phyloP scores from a whole-genome alignment of 2,888 invertebrate species.

The Sarcophaga rosellei region DNA sequence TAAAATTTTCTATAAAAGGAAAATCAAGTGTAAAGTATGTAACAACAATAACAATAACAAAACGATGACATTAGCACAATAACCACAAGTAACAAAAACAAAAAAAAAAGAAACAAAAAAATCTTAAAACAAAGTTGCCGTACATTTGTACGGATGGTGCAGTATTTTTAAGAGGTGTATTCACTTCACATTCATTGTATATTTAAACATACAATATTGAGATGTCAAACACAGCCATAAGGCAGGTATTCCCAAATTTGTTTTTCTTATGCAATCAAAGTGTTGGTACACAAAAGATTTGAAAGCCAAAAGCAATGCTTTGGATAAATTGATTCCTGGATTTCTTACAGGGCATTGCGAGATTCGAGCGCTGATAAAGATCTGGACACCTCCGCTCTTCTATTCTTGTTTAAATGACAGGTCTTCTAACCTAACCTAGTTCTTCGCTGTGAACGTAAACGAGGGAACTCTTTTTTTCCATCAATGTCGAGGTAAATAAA shows the following conservation, averaged over 20 bases:
- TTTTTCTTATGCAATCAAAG: too few species aligned
- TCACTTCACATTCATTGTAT: conserved; percentile 12
- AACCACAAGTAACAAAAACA: neutral
- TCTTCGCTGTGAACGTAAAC: too few species aligned
- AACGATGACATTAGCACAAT: conserved; percentile 5
- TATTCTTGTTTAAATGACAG: too few species aligned
- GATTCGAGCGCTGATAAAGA: too few species aligned
- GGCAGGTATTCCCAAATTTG: neutral
- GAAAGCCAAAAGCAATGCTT: too few species aligned
- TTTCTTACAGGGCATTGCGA: too few species aligned
- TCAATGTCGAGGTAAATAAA: too few species aligned
- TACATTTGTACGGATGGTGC: neutral
- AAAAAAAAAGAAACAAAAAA: neutral
- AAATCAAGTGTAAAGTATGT: conserved; percentile 59
- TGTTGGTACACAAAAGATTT: too few species aligned
- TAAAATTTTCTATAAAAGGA: conserved; percentile 58
- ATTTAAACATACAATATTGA: neutral
- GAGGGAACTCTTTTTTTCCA: too few species aligned
- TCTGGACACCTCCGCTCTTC: too few species aligned
- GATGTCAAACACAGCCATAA: neutral
- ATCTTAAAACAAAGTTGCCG: neutral
- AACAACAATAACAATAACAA: conserved; percentile 36
- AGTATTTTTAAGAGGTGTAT: neutral
- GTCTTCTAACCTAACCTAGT: too few species aligned
- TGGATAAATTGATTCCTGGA: too few species aligned